Percentiles rank a stretch among this genome's conserved stretches.
Evolutionary conservation across 2,797 vertebrate genomes (phyloP).

Genomic region (Aselliscus stoliczkanus): DNA sequence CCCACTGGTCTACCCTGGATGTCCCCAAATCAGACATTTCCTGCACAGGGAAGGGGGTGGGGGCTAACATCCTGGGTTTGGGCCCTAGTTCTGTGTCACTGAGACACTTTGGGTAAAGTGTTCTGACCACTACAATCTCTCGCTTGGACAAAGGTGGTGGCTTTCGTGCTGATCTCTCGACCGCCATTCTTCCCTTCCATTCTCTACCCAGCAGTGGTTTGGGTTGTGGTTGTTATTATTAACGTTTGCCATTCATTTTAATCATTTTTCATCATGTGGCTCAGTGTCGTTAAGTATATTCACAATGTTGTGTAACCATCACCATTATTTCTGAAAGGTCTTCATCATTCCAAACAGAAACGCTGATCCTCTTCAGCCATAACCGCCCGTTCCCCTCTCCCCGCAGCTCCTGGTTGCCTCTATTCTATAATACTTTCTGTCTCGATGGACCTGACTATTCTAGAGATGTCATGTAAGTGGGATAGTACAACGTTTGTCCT

Average conservation of each 20-base stretch:
- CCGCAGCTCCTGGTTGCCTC: neutral
- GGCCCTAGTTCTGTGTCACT: too few relatives aligned
- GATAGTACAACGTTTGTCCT: fast-evolving
- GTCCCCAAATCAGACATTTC: neutral
- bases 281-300: neutral
- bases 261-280: neutral
- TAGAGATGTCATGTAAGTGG: neutral
- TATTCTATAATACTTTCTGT: neutral
- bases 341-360: neutral
- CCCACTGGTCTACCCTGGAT: neutral
- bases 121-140: too few relatives aligned
- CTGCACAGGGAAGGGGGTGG: too few relatives aligned
- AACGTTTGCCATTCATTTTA: neutral
- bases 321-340: too few relatives aligned
- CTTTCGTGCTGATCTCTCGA: neutral
- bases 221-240: too few relatives aligned
- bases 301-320: too few relatives aligned
- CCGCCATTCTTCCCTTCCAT: too few relatives aligned
- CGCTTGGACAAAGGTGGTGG: neutral
- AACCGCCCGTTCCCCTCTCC: fast-evolving
- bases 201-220: neutral
- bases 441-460: neutral
- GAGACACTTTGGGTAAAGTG: neutral
- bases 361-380: neutral
- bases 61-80: neutral